Evolutionary conservation across 2,797 vertebrate genomes (phyloP), one percentile per base, ranked within the genome.

Genomic region (Sorex maritimensis): DNA sequence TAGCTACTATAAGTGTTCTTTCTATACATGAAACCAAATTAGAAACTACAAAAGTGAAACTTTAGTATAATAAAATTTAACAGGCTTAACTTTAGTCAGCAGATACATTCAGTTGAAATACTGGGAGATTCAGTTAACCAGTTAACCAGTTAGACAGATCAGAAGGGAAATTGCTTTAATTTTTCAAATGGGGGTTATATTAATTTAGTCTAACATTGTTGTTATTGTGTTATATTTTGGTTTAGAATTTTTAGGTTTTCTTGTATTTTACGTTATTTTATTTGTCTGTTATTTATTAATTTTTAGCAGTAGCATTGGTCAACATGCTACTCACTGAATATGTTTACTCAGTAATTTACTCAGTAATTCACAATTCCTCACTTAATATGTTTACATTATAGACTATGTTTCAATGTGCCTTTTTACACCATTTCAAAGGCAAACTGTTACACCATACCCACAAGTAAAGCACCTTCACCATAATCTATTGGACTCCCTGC

Each of bases 1-100:
- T 71, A 79, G 84, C 67, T 75, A 77, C 14, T 26, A 17, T 12
- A 3, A 92, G 86, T 80, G 69, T 67, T 92, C 77, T 78, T 87
- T 88, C 65, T 93, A 65, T 83, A 95, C 81, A 96, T 84, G 86
- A 95, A 95, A 74, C 24, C 73, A 84, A 86, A 74, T 91, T 95
- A 85, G 55, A 91, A 79, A 49, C 44, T 86, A 81, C 34, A 82
- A 92, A 81, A 92, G 41, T 28, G 78, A 90, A 92, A 44, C 26
- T 58, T 81, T 3, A 10, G 38, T 78, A 73, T 78, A 88, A 65
- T 80, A 86, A 63, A 52, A 81, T 17, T 86, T 84, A 77, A 52
- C 38, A 84, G 58, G 93, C 75, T 67, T 86, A 81, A 90, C 83
- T 91, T 68, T 30, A 89, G 81, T 89, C 73, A 89, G 92, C 38